phyloP scores from a whole-genome alignment of 1,140 invertebrate genomes.

The Anoplolepis gracilipes region DNA sequence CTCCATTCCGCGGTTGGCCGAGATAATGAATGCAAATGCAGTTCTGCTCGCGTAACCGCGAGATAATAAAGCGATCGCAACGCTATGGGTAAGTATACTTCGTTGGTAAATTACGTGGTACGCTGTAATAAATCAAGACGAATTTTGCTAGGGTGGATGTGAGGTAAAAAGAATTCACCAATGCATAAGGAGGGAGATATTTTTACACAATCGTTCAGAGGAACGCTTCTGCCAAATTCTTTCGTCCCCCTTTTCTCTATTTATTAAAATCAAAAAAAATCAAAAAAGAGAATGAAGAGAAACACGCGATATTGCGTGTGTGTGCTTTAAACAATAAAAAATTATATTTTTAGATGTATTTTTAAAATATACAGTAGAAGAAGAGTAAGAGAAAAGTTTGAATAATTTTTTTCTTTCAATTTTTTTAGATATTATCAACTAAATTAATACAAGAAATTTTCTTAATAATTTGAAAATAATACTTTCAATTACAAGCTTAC shows the following conservation, averaged over 20 bases:
- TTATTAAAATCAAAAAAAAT: too few relatives aligned
- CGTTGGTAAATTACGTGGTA: conserved; percentile 61
- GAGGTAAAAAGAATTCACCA: neutral
- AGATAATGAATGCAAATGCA: conserved; percentile 75
- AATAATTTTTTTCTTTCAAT: neutral
- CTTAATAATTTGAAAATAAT: neutral
- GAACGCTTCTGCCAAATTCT: neutral
- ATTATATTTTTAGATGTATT: neutral
- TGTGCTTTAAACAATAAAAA: neutral
- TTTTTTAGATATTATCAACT: neutral
- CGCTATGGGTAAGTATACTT: conserved; percentile 55
- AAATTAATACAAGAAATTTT: neutral
- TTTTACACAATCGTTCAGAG: neutral
- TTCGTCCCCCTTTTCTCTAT: neutral
- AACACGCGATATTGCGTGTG: neutral
- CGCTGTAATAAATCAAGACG: conserved; percentile 47
- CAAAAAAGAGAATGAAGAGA: neutral
- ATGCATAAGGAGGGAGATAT: neutral
- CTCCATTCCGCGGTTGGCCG: conserved; percentile 57
- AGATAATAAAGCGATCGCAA: conserved; percentile 73
- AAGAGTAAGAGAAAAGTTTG: too few relatives aligned
- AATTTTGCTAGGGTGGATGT: conserved; percentile 7
- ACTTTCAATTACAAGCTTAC: neutral
- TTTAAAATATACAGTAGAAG: too few relatives aligned
- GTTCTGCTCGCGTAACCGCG: conserved; percentile 64